phyloP scores from a whole-genome alignment of 1,140 invertebrate genomes.

The Euglossa dilemma region DNA sequence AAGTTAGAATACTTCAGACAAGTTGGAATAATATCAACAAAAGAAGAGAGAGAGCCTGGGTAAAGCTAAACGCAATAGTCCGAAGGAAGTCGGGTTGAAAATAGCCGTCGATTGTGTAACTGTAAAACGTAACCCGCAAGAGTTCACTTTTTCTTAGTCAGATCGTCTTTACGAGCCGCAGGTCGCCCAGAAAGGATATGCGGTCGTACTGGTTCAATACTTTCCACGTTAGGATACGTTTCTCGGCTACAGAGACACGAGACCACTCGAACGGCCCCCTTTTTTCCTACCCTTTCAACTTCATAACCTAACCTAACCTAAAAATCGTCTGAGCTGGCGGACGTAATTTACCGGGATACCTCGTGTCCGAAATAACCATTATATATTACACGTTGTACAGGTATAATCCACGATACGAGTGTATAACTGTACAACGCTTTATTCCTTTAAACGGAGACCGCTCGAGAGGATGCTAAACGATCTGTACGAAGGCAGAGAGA shows the following conservation, averaged over 20 bases:
- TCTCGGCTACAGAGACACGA: background rate
- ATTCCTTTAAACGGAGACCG: background rate
- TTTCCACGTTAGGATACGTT: slow-evolving; percentile 33
- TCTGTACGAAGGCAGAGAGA: background rate
- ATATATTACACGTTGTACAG: too few species aligned
- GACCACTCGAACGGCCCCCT: slow-evolving; percentile 11
- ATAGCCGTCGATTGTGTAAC: slow-evolving; percentile 20
- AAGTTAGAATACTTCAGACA: too few species aligned
- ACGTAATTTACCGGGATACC: too few species aligned
- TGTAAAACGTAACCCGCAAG: slow-evolving; percentile 19
- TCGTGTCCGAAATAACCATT: too few species aligned
- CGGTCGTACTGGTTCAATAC: slow-evolving; percentile 7
- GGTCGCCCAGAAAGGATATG: slow-evolving; percentile 16
- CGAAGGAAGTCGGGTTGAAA: background rate
- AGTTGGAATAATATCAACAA: background rate
- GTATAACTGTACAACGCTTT: background rate
- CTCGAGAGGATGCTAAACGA: background rate
- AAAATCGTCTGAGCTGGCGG: too few species aligned
- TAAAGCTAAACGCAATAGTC: background rate
- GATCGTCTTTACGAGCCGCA: slow-evolving; percentile 15
- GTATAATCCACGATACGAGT: background rate
- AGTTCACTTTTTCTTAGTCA: slow-evolving; percentile 4
- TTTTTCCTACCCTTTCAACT: background rate
- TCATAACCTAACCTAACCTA: background rate
- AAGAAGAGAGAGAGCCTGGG: background rate